Evolutionary conservation across 2,113 vertebrate genomes (phyloP), one percentile per base, ranked within the genome.

Genomic region (Anoplopoma fimbria): DNA sequence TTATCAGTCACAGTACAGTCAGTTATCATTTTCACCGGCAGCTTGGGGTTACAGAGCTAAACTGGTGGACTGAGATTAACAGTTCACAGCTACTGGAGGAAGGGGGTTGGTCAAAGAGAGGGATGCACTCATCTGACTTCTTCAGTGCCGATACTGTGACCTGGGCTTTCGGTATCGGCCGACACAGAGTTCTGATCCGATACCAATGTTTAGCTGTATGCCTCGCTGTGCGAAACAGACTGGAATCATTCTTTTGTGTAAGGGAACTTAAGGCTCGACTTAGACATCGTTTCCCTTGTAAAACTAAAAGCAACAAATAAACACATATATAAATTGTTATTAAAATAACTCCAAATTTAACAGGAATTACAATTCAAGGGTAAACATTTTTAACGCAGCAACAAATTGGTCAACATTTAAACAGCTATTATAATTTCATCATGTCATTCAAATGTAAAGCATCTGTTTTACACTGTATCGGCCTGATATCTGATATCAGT

Each of bases 1-100:
- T 55, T 49, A 88, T 89, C 79, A 80, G 80, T 88, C 81, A 72
- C 36, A 86, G 17, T 53, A 40, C 60, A 77, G 62, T 57, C 57
- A 61, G 29, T 8, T 49, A 57, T 76, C 36, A 33, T 51, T 87
- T 69, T 69, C 40, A 69, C 9, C 14, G 69, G 42, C 25, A 74
- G 81, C 68, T 62, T 42, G 25, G 25, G 38, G 73, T 69, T 51
- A 36, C 36, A 55, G 45, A 63, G 62, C 61, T 17, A 55, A 77
- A 74, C 68, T 33, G 60, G 25, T 36, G 27, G 58, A 60, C 72
- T 61, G 23, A 62, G 36, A 69, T 31, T 49, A 64, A 70, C 62
- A 49, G 60, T 42, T 36, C 33, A 21, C 47, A 49, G 36, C 19
- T 14, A 12, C 17, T 62, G 34, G n/a, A n/a, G 17, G 25, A 40